These are phyloP conservation scores for Andrena fulva DNA, from an alignment of 2,888 invertebrate genomes.

Conservation along the genomic window DNA sequence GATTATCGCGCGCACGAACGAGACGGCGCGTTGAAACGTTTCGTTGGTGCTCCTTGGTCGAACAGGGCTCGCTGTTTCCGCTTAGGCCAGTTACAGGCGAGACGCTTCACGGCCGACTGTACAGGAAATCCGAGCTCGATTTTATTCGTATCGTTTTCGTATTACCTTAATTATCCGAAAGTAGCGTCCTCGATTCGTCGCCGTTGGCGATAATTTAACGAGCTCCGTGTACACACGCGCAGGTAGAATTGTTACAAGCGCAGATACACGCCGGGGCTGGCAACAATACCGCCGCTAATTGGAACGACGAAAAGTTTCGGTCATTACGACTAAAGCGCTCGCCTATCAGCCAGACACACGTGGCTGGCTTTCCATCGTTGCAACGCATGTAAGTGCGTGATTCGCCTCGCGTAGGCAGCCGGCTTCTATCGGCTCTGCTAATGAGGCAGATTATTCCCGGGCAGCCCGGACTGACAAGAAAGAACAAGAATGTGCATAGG, in stretches of 20 bases:
- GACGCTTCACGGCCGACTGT: too few relatives aligned
- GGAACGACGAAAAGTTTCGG: constrained; percentile 35
- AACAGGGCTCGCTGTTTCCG: neutral
- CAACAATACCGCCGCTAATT: constrained; percentile 36
- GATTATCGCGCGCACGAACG: constrained; percentile 8
- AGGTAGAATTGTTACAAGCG: neutral
- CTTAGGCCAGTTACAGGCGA: too few relatives aligned
- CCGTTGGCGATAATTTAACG: constrained; percentile 31
- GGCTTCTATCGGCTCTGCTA: constrained; percentile 69
- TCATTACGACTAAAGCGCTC: constrained; percentile 30
- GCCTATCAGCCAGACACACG: constrained; percentile 17
- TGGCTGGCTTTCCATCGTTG: constrained; percentile 21
- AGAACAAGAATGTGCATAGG: constrained; percentile 75
- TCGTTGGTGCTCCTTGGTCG: neutral
- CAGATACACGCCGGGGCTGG: neutral
- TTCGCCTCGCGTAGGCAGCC: constrained; percentile 64
- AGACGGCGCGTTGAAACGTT: neutral
- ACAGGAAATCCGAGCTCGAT: too few relatives aligned
- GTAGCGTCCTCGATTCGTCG: neutral
- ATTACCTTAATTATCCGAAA: constrained; percentile 14
- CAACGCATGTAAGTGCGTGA: constrained; percentile 27
- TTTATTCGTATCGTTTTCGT: neutral
- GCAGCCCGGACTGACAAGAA: constrained; percentile 67
- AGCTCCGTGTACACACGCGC: neutral
- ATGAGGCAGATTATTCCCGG: constrained; percentile 72